Base-by-base conservation (phyloP, 2,888 invertebrate species). In the Villa cingulata region DNA sequence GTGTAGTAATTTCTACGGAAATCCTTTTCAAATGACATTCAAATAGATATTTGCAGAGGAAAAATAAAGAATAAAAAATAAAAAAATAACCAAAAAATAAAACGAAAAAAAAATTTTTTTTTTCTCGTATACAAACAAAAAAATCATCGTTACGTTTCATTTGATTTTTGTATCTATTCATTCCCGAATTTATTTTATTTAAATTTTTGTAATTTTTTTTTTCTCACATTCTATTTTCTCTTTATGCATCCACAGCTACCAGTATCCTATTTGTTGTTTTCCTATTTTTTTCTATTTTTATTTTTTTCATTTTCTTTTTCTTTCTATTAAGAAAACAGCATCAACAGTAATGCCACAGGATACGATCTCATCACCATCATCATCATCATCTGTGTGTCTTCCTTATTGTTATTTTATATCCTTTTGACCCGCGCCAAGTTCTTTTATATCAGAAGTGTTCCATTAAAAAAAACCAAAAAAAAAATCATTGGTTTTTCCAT, bases 1-100 rank as follows among this genome's bases (percentile, higher is more conserved):
- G 16, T 29, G 9, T 38, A 29, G 38, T 29, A 16, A 45, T 17
- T 29, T 29, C 38, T n/a, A 34, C 45, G 45, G 45, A 45, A 45
- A 40, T 45, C 40, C 45, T 41, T 46, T 46, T 17, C 27, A 41
- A 46, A 46, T 46, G 41, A 23, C 37, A 46, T 41, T 46, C 36
- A 5, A 39, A 19, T 9, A 36, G 20, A 41, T 37, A 16, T 34
- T 20, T 37, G 23, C n/a, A n/a, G n/a, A n/a, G n/a, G n/a, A n/a
- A n/a, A n/a, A n/a, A n/a, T n/a, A n/a, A n/a, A n/a, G n/a, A n/a
- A n/a, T n/a, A n/a, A n/a, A n/a, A n/a, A n/a, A n/a, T n/a, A n/a
- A n/a, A n/a, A n/a, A n/a, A n/a, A n/a, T n/a, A n/a, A n/a, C n/a
- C n/a, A n/a, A n/a, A n/a, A n/a, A n/a, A n/a, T n/a, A n/a, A n/a